Percentiles rank a stretch among this genome's conserved stretches.
phyloP scores from a whole-genome alignment of 2,797 vertebrate genomes.

The Tokudaia muenninki region DNA sequence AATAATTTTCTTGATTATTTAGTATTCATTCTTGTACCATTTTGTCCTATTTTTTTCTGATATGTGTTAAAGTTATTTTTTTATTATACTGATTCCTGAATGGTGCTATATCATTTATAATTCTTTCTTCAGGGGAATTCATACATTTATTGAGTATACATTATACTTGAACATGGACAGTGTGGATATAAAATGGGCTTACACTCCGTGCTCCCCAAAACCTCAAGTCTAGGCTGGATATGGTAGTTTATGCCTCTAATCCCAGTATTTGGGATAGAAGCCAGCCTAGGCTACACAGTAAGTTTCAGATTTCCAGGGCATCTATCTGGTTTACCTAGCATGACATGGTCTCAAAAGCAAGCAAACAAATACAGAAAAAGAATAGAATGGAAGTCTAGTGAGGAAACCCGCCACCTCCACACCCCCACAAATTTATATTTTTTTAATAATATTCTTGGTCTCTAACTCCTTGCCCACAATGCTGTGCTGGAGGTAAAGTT shows the following conservation, averaged over 20 bases:
- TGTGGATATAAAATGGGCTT: background rate
- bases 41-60: background rate
- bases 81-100: constrained; percentile 1
- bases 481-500: background rate
- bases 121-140: background rate
- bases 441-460: background rate
- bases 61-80: constrained; percentile 8
- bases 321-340: background rate
- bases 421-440: background rate
- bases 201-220: background rate
- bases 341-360: background rate
- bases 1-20: constrained; percentile 12
- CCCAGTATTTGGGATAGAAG: background rate
- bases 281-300: background rate
- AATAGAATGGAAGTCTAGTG: background rate
- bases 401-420: background rate
- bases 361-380: background rate
- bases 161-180: background rate
- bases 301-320: background rate
- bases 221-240: background rate
- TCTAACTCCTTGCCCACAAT: too few relatives aligned
- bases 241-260: background rate
- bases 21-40: background rate
- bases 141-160: background rate
- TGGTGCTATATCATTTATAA: background rate